These are phyloP conservation scores for Pedionomus torquatus DNA, from an alignment of 2,113 vertebrate species.

Conservation along the genomic window DNA sequence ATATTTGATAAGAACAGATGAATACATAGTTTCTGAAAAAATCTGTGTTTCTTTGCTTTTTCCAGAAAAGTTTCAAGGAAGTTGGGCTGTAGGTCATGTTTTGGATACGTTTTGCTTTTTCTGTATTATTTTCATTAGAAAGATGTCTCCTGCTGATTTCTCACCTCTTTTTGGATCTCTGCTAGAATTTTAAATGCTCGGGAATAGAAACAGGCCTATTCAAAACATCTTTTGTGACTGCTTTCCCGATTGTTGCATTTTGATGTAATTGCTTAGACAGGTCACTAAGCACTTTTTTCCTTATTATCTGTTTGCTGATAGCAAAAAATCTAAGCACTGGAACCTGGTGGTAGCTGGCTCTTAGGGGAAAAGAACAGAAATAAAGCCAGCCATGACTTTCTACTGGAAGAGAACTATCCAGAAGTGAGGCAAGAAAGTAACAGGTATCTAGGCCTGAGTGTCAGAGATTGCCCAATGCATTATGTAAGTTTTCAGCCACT, in stretches of 20 bases:
- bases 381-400: not conserved
- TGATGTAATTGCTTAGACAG: not conserved
- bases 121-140: not conserved
- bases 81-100: not conserved
- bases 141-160: not conserved
- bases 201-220: not conserved
- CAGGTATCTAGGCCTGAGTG: not conserved
- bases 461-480: not conserved
- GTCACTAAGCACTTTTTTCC: not conserved
- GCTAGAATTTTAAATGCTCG: not conserved
- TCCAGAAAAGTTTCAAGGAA: not conserved
- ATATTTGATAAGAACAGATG: not conserved
- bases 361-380: not conserved
- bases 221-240: not conserved
- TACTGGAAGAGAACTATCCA: not conserved
- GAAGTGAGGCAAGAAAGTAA: not conserved
- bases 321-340: not conserved
- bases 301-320: not conserved
- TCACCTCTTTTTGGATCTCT: not conserved
- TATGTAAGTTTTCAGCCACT: not conserved
- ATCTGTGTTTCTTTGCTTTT: not conserved
- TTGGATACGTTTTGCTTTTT: not conserved
- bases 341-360: not conserved
- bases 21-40: not conserved
- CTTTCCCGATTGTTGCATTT: not conserved